Base-by-base conservation (phyloP, 1,140 invertebrate species). In the Neuroterus valhalla region DNA sequence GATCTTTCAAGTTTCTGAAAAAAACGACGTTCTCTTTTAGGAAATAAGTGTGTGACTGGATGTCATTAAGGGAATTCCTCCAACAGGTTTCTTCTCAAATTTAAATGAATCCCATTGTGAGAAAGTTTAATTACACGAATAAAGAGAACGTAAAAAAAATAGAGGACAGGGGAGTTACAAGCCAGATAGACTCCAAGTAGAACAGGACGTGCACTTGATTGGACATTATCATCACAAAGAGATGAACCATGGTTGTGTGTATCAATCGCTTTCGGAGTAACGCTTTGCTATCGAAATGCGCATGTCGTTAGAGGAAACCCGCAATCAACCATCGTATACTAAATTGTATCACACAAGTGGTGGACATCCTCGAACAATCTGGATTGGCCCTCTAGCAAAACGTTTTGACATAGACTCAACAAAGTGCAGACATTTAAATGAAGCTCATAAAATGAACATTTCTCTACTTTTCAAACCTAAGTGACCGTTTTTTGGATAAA, bases 171-270 rank as follows among this genome's bases (percentile, higher is more conserved):
- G 31, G n/a, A 38, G 14, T 62, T 3, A 12, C 2, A 62, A 38
- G 55, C 23, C 26, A 15, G 5, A 48, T n/a, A 48, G 0, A 48
- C 46, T 48, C 46, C 17, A 19, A 48, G 12, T 26, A 26, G 14
- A 26, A 43, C 2, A 62, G 10, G 48, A 31, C 66, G 26, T 66
- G 70, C 66, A 50, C 77, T 81, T 82, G 78, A 82, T 84, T 78
- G 81, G 72, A 76, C 70, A 84, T 84, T 83, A 84, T 62, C 81
- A 83, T 83, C 74, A 84, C 81, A 84, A 84, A 80, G 74, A 74
- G 23, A 23, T n/a, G 6, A 15, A 15, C 23, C 14, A 19, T 44
- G 62, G 48, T 21, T 70, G 43, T 42, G 50, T 42, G 11, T 21
- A 66, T 31, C 23, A 68, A 26, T 1, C 44, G 4, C 19, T 67